Percentiles rank a stretch among this genome's conserved stretches.
Evolutionary conservation across 1,140 invertebrate genomes (phyloP).

Genomic region (Trissolcus basalis): DNA sequence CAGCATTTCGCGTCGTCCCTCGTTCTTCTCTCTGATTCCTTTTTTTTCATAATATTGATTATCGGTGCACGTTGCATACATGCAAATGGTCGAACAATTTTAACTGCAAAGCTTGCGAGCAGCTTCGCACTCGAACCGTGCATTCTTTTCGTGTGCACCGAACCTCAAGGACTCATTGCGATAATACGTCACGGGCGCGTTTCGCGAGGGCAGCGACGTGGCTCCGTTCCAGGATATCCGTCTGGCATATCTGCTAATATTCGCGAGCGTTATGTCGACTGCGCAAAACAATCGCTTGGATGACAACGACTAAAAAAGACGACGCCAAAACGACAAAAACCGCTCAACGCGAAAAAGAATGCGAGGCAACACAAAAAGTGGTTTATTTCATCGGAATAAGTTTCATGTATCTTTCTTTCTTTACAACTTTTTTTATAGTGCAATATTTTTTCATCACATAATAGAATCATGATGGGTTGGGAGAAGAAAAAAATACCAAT

Average conservation of each 20-base stretch:
- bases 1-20: constrained; percentile 14
- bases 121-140: constrained; percentile 17
- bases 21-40: too few relatives aligned
- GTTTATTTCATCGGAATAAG: too few relatives aligned
- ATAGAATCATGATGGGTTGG: too few relatives aligned
- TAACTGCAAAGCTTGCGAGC: constrained; percentile 26
- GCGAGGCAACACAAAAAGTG: too few relatives aligned
- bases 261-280: constrained; percentile 12
- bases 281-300: constrained; percentile 25
- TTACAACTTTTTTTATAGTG: too few relatives aligned
- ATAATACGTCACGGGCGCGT: constrained; percentile 39
- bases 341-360: too few relatives aligned
- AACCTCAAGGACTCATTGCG: constrained; percentile 47
- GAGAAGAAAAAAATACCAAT: too few relatives aligned
- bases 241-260: constrained; percentile 34
- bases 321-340: neutral
- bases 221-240: constrained; percentile 36
- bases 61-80: constrained; percentile 32
- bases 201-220: constrained; percentile 13
- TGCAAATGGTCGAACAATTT: constrained; percentile 54
- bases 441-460: too few relatives aligned
- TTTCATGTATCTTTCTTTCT: too few relatives aligned
- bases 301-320: constrained; percentile 4
- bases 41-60: constrained; percentile 41
- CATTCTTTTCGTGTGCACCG: constrained; percentile 49